A percentile compares a stretch with the other conserved stretches of the same genome.
phyloP scores from a whole-genome alignment of 1,140 invertebrate species.

The Papilio polytes region DNA sequence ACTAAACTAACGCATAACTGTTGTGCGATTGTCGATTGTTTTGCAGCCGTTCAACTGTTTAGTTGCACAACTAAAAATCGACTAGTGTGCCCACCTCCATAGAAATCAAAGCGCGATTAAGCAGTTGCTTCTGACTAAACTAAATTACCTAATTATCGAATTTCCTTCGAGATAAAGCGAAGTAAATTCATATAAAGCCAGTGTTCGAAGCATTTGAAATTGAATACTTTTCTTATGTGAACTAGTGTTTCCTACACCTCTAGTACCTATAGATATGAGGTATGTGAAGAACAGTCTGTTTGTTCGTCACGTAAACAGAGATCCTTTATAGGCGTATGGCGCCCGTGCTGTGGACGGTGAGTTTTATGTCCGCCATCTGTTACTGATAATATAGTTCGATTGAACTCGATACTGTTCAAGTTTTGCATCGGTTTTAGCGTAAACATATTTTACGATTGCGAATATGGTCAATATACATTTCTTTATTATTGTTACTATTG shows the following conservation, averaged over 20 bases:
- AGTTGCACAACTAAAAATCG: no score
- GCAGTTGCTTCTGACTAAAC: no score
- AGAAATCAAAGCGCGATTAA: no score
- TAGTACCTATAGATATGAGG: not conserved
- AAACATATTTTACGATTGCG: not conserved
- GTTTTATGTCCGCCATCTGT: constrained; percentile 14
- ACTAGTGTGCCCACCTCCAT: no score
- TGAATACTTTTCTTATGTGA: not conserved
- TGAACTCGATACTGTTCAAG: constrained; percentile 8
- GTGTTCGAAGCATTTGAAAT: no score
- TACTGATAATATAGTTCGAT: constrained; percentile 5
- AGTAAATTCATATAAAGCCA: no score
- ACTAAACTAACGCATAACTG: no score
- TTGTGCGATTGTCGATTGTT: no score
- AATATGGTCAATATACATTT: not conserved
- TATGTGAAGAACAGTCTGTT: not conserved
- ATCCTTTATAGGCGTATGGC: constrained; percentile 4
- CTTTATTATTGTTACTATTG: constrained; percentile 2
- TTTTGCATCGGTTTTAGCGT: constrained; percentile 23
- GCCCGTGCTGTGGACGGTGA: not conserved
- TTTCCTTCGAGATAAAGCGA: no score
- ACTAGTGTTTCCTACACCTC: not conserved
- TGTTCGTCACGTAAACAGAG: constrained; percentile 10
- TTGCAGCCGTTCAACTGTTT: no score
- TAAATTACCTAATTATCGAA: no score